Evolutionary conservation across 2,888 invertebrate species (phyloP).

Genomic region (Amphipyra berbera): DNA sequence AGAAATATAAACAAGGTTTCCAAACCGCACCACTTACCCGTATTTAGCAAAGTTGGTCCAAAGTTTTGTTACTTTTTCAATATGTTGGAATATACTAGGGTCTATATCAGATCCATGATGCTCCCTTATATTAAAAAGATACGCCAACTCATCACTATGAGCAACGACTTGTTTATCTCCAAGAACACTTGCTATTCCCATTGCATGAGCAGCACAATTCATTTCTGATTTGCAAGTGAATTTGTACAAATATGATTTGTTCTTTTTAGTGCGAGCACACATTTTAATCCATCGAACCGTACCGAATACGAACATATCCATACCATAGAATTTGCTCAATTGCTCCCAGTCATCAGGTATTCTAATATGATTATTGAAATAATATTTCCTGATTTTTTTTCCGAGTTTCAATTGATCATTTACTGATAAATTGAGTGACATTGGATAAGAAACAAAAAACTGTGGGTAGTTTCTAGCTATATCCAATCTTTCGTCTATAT

Average conservation of each 20-base stretch:
- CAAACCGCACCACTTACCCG: slow-evolving; percentile 61
- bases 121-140: slow-evolving; percentile 60
- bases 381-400: slow-evolving; percentile 56
- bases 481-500: slow-evolving; percentile 12
- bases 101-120: slow-evolving; percentile 38
- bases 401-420: slow-evolving; percentile 58
- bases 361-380: slow-evolving; percentile 52
- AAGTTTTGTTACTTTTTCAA: slow-evolving; percentile 64
- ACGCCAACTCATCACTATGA: slow-evolving; percentile 67
- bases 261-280: slow-evolving; percentile 49
- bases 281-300: slow-evolving; percentile 61
- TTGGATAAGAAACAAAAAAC: slow-evolving; percentile 51
- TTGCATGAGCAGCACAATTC: slow-evolving; percentile 54
- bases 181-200: slow-evolving; percentile 41
- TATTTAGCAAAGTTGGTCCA: slow-evolving; percentile 73
- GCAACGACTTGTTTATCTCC: slow-evolving; percentile 47
- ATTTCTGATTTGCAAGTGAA: slow-evolving; percentile 65
- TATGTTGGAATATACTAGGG: slow-evolving; percentile 55
- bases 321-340: slow-evolving; percentile 46
- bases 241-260: slow-evolving; percentile 64
- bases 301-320: slow-evolving; percentile 52
- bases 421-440: slow-evolving; percentile 45
- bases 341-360: slow-evolving; percentile 56
- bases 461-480: slow-evolving; percentile 39
- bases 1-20: no score